Evolutionary conservation across 2,797 vertebrate species (phyloP).

Genomic region (Kryptopterus vitreolus): DNA sequence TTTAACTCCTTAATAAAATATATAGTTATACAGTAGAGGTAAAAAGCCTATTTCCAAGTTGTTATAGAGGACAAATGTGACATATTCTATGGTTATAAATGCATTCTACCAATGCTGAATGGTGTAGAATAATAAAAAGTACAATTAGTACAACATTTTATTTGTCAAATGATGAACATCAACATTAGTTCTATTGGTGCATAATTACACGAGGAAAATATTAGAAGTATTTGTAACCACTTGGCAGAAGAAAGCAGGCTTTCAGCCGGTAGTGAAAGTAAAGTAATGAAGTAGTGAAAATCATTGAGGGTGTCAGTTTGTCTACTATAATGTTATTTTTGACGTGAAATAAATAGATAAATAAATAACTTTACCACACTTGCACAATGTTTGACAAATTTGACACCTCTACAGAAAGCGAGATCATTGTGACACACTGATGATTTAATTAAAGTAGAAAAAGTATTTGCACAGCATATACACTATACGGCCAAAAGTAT

Average conservation of each 20-base stretch:
- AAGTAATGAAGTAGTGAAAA: too few relatives aligned
- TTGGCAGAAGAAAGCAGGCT: background rate
- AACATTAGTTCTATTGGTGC: too few relatives aligned
- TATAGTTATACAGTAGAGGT: too few relatives aligned
- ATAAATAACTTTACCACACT: background rate
- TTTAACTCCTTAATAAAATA: too few relatives aligned
- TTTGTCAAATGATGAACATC: background rate
- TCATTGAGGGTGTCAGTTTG: too few relatives aligned
- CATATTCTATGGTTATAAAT: background rate
- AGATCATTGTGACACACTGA: background rate
- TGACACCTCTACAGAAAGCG: background rate
- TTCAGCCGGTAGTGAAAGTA: background rate
- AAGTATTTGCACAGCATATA: too few relatives aligned
- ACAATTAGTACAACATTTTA: too few relatives aligned
- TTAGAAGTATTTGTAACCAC: background rate
- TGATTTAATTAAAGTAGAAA: too few relatives aligned
- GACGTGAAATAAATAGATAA: too few relatives aligned
- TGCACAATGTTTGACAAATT: background rate
- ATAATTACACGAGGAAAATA: background rate
- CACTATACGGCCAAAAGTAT: too few relatives aligned
- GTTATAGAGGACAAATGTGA: too few relatives aligned
- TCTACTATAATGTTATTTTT: background rate
- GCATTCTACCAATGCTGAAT: background rate
- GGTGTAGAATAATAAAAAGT: background rate
- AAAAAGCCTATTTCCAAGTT: too few relatives aligned